A percentile compares a stretch with the other conserved stretches of the same genome.
Evolutionary conservation across 2,113 vertebrate species (phyloP).

Genomic region (Picathartes gymnocephalus): DNA sequence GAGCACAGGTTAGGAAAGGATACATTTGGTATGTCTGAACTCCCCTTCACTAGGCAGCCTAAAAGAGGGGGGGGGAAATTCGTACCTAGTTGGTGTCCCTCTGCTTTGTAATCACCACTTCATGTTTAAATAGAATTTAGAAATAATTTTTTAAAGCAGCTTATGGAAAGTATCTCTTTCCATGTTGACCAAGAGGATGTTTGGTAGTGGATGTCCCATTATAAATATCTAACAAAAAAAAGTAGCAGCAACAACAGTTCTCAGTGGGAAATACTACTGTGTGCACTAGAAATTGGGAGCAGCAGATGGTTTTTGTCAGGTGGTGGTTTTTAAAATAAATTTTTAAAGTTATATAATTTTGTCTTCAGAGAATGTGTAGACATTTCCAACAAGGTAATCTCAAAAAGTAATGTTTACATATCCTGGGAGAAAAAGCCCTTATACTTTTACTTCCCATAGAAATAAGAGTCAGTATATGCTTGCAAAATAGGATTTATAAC

Average conservation of each 20-base stretch:
- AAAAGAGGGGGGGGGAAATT: neutral
- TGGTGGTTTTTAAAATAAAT: neutral
- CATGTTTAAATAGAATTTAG: neutral
- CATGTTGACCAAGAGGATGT: neutral
- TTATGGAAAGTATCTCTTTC: neutral
- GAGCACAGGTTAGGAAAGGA: neutral
- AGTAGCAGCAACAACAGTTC: neutral
- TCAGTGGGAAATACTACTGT: neutral
- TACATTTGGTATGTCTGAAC: neutral
- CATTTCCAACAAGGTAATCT: neutral
- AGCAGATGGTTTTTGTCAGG: neutral
- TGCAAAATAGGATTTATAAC: neutral
- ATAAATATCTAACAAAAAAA: neutral
- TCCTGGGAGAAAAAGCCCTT: neutral
- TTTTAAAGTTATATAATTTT: constrained; percentile 6
- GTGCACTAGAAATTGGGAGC: neutral
- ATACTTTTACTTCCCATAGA: neutral
- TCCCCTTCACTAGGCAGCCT: neutral
- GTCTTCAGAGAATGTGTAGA: neutral
- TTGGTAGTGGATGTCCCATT: neutral
- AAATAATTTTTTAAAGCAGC: neutral
- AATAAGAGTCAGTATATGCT: neutral
- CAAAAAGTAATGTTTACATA: neutral
- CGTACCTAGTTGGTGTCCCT: neutral
- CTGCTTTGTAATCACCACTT: neutral